Conservation (phyloP, 2,888 invertebrate species). For the Taphrorychus bicolor region DNA sequence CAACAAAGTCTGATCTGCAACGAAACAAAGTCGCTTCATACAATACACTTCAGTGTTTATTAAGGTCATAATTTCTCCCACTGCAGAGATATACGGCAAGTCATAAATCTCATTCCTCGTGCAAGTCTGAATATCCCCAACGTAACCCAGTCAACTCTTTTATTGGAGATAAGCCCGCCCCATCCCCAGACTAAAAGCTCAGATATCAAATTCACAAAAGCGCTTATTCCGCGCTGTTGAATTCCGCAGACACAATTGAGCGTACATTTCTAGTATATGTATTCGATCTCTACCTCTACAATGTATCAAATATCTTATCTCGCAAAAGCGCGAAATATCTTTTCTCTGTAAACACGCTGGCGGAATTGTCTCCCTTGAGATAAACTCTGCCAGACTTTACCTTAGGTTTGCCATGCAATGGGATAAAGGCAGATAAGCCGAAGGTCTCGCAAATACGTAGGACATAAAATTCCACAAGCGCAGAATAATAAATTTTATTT, state of each 20-base stretch:
- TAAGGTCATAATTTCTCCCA: too few species aligned
- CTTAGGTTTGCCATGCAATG: slow-evolving; percentile 16
- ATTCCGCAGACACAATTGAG: slow-evolving; percentile 12
- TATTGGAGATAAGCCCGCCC: neutral
- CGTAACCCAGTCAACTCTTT: neutral
- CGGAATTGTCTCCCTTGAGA: slow-evolving; percentile 21
- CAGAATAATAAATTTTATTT: neutral
- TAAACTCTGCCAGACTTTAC: slow-evolving; percentile 29
- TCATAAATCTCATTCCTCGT: neutral
- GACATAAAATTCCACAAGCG: slow-evolving; percentile 1
- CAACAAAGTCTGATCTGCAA: too few species aligned
- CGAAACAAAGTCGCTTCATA: too few species aligned
- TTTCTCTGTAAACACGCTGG: slow-evolving; percentile 24
- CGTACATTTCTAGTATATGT: slow-evolving; percentile 8
- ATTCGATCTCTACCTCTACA: slow-evolving; percentile 22
- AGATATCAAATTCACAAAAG: slow-evolving; percentile 18
- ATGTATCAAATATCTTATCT: slow-evolving; percentile 28
- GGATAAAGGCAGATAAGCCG: slow-evolving; percentile 24
- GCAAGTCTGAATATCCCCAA: too few species aligned
- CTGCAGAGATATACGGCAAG: neutral
- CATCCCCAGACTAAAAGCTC: slow-evolving; percentile 1
- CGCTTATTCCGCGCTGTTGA: slow-evolving; percentile 7
- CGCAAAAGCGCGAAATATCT: slow-evolving; percentile 26
- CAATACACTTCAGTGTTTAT: too few species aligned
- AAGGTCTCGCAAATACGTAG: slow-evolving; percentile 10